phyloP scores from a whole-genome alignment of 2,797 vertebrate genomes.

The Sarcophilus harrisii region DNA sequence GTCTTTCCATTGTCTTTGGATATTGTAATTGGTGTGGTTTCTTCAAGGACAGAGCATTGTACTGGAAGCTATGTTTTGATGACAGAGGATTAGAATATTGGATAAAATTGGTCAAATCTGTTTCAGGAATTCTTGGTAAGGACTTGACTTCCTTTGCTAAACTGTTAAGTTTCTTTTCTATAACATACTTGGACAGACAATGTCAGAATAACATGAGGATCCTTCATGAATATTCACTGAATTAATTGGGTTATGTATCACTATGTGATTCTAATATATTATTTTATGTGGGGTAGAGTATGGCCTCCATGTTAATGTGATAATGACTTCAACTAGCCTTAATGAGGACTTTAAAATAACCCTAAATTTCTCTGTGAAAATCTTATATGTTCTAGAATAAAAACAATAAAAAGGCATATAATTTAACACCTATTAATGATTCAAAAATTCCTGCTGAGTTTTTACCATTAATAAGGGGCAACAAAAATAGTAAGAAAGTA shows the following conservation, averaged over 20 bases:
- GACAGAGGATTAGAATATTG: background rate
- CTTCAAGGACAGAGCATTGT: background rate
- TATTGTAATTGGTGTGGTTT: background rate
- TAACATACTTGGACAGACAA: background rate
- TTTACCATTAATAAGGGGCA: background rate
- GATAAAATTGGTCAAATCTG: background rate
- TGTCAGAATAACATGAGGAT: background rate
- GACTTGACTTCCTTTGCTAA: background rate
- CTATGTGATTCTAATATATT: background rate
- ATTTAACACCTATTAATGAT: constrained; percentile 2
- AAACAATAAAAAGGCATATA: background rate
- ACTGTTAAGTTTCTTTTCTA: background rate
- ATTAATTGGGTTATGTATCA: background rate
- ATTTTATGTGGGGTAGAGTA: background rate
- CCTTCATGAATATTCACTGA: background rate
- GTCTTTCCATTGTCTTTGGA: background rate
- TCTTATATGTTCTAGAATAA: background rate
- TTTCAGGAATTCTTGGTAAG: background rate
- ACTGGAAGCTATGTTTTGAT: background rate
- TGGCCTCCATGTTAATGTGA: background rate
- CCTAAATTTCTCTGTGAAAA: background rate
- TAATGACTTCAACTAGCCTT: background rate
- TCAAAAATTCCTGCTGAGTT: background rate
- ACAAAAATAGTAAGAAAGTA: background rate
- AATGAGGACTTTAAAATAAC: background rate